phyloP scores from a whole-genome alignment of 2,888 invertebrate species.

The Dynastes grantii region DNA sequence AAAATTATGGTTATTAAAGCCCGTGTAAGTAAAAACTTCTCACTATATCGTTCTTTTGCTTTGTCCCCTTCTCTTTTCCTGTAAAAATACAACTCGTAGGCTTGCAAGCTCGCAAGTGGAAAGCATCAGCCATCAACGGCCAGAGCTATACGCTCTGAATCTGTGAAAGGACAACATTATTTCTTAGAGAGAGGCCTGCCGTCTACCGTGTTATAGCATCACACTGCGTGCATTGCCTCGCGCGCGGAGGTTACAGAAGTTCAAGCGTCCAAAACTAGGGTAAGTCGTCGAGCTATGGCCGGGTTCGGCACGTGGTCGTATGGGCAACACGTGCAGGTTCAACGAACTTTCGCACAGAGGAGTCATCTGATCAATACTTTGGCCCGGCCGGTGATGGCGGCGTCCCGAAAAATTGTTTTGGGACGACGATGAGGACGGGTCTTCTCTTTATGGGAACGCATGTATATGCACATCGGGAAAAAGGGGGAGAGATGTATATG shows the following conservation, averaged over 20 bases:
- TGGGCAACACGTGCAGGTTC: conserved; percentile 63
- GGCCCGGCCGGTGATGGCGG: conserved; percentile 1
- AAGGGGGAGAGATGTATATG: too few species aligned
- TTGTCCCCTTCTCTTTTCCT: too few species aligned
- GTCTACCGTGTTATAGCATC: neutral
- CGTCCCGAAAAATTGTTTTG: conserved; percentile 3
- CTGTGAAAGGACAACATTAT: conserved; percentile 39
- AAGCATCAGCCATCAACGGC: neutral
- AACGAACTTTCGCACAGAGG: conserved; percentile 56
- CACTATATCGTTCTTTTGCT: too few species aligned
- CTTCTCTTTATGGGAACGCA: too few species aligned
- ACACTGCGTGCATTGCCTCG: neutral
- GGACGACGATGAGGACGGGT: neutral
- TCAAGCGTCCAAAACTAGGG: conserved; percentile 63
- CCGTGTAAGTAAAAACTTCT: too few species aligned
- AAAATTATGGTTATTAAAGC: too few species aligned
- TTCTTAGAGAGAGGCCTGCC: conserved; percentile 40
- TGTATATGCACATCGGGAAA: too few species aligned
- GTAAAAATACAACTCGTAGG: too few species aligned
- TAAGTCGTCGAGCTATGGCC: conserved; percentile 64
- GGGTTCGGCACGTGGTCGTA: conserved; percentile 65
- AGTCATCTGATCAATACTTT: conserved; percentile 56
- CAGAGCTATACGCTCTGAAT: neutral
- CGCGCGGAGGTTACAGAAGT: conserved; percentile 48
- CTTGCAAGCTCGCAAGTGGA: neutral